phyloP scores from a whole-genome alignment of 2,888 invertebrate genomes.

The Nomada ferruginata region DNA sequence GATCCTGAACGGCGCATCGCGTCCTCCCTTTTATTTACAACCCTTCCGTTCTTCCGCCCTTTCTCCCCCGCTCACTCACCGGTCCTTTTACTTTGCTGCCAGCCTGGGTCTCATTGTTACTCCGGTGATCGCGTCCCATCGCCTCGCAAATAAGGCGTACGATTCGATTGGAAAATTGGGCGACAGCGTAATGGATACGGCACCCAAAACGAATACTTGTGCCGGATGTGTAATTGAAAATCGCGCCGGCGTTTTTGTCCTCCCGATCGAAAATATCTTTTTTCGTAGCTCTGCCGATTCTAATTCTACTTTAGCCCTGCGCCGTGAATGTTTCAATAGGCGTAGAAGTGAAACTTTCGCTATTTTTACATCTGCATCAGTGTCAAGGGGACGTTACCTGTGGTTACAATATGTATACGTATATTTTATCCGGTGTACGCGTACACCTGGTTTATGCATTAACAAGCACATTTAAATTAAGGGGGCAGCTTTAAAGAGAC shows the following conservation, averaged over 20 bases:
- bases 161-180: slow-evolving; percentile 4
- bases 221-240: background rate
- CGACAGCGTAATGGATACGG: background rate
- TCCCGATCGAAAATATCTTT: background rate
- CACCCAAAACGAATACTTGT: too few species aligned
- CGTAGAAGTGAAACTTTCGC: background rate
- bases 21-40: background rate
- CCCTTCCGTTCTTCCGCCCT: too few species aligned
- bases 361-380: too few species aligned
- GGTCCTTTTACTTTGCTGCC: background rate
- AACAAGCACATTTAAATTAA: too few species aligned
- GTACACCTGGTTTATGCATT: too few species aligned
- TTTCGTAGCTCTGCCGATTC: background rate
- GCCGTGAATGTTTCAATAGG: background rate
- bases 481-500: too few species aligned
- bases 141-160: slow-evolving; percentile 6
- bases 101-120: background rate
- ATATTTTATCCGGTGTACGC: too few species aligned
- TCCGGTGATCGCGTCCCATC: background rate
- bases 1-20: slow-evolving; percentile 1
- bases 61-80: background rate
- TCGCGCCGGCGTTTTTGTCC: background rate
- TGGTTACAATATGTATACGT: too few species aligned
- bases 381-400: too few species aligned
- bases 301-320: background rate